phyloP scores from a whole-genome alignment of 2,113 vertebrate genomes.

The Suricata suricatta region DNA sequence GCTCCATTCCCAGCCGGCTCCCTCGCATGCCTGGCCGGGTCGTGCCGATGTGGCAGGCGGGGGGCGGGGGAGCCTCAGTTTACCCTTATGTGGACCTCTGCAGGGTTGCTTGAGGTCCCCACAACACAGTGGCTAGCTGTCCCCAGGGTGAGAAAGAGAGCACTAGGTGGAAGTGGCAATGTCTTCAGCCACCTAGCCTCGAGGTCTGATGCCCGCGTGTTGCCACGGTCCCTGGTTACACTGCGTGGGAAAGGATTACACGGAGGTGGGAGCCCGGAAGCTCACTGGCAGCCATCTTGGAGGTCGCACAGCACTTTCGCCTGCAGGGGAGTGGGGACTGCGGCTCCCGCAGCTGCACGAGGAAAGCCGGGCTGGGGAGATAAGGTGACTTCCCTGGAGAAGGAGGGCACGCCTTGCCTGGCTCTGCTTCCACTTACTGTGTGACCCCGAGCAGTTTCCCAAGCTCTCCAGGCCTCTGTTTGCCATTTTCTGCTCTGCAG shows the following conservation, averaged over 20 bases:
- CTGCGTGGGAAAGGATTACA: background rate
- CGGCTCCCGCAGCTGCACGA: no score
- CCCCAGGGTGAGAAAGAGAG: background rate
- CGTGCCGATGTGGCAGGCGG: accelerated
- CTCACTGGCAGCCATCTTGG: background rate
- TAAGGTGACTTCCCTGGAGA: background rate
- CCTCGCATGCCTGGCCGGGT: background rate
- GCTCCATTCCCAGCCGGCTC: background rate
- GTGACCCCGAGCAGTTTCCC: background rate
- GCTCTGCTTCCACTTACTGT: no score
- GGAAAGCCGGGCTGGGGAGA: background rate
- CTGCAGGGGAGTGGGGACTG: background rate
- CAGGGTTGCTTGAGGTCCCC: background rate
- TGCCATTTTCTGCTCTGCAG: background rate
- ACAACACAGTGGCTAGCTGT: background rate
- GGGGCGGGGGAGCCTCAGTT: background rate
- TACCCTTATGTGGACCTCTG: background rate
- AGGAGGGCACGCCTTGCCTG: background rate
- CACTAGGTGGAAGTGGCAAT: background rate
- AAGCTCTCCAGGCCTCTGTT: background rate
- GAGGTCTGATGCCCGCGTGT: background rate
- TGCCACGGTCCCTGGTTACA: background rate
- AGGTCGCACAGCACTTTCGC: background rate
- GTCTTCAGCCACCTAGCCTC: background rate
- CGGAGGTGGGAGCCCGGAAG: background rate